Evolutionary conservation across 2,888 invertebrate species (phyloP).

Genomic region (Erynnis tages): DNA sequence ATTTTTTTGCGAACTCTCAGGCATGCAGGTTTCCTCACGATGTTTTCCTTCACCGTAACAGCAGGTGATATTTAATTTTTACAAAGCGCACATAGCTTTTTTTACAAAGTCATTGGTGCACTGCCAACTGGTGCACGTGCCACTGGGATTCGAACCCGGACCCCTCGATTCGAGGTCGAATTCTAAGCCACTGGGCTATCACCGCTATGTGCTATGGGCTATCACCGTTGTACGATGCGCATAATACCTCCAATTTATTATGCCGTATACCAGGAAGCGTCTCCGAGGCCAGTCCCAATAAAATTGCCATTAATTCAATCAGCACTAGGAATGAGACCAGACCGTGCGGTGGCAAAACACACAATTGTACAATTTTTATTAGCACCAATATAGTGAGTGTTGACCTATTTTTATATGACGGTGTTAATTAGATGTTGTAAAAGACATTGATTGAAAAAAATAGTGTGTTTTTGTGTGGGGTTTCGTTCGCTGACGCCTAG

Average conservation of each 20-base stretch:
- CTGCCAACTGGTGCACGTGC: too few relatives aligned
- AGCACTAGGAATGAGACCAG: constrained; percentile 1
- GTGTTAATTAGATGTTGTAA: not conserved
- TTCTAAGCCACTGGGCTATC: too few relatives aligned
- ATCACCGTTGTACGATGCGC: constrained; percentile 2
- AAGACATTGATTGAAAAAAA: not conserved
- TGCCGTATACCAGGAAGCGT: constrained; percentile 8
- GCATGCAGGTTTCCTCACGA: too few relatives aligned
- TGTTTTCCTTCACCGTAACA: too few relatives aligned
- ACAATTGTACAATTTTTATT: constrained; percentile 41
- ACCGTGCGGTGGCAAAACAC: constrained; percentile 27
- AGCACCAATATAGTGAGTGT: too few relatives aligned
- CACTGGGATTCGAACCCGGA: too few relatives aligned
- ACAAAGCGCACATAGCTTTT: too few relatives aligned
- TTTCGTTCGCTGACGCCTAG: not conserved
- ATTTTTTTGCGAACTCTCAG: too few relatives aligned
- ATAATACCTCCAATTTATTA: constrained; percentile 11
- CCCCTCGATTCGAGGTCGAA: too few relatives aligned
- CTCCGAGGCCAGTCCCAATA: constrained; percentile 20
- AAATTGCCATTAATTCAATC: constrained; percentile 23
- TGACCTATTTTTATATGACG: constrained; percentile 46
- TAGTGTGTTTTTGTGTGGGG: not conserved
- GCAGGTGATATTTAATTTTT: too few relatives aligned
- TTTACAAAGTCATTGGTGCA: too few relatives aligned
- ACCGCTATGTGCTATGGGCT: too few relatives aligned